Percentiles rank a stretch among this genome's conserved stretches.
These are phyloP conservation scores for Trichomycterus rosablanca DNA, from an alignment of 2,113 vertebrate genomes.

Conservation along the genomic window DNA sequence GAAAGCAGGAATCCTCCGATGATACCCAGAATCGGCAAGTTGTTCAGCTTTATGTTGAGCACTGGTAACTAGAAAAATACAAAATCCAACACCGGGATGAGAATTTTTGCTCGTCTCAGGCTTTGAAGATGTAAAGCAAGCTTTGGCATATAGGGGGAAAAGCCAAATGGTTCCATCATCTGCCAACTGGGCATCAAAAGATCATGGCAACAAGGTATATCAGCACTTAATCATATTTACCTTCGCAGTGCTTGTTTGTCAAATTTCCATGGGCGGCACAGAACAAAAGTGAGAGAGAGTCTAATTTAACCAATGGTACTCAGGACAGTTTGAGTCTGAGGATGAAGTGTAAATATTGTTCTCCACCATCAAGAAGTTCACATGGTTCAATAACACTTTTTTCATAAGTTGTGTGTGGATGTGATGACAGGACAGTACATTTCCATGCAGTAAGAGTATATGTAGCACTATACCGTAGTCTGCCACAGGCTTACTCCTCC, in stretches of 20 bases:
- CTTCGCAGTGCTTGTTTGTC: constrained; percentile 64
- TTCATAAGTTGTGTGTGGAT: too few relatives aligned
- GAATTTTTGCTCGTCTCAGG: too few relatives aligned
- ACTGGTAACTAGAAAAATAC: constrained; percentile 71
- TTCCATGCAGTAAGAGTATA: too few relatives aligned
- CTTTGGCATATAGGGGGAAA: constrained; percentile 38
- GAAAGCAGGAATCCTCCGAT: constrained; percentile 81
- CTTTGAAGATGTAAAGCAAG: constrained; percentile 50
- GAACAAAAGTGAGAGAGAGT: constrained; percentile 68
- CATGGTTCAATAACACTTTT: too few relatives aligned
- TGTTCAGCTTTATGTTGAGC: constrained; percentile 76
- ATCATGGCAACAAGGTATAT: constrained; percentile 58
- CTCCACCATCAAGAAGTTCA: too few relatives aligned
- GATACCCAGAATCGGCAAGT: constrained; percentile 80
- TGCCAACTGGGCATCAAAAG: too few relatives aligned
- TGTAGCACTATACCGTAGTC: constrained; percentile 64
- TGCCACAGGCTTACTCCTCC: constrained; percentile 85
- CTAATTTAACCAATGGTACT: constrained; percentile 56
- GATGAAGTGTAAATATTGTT: too few relatives aligned
- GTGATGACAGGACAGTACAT: too few relatives aligned
- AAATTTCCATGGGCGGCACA: constrained; percentile 65
- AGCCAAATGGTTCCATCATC: constrained; percentile 57
- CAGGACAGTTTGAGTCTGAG: constrained; percentile 5
- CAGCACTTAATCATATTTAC: constrained; percentile 58
- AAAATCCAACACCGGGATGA: neutral